Conservation (phyloP, 1,140 invertebrate species). For the Pinna nobilis region DNA sequence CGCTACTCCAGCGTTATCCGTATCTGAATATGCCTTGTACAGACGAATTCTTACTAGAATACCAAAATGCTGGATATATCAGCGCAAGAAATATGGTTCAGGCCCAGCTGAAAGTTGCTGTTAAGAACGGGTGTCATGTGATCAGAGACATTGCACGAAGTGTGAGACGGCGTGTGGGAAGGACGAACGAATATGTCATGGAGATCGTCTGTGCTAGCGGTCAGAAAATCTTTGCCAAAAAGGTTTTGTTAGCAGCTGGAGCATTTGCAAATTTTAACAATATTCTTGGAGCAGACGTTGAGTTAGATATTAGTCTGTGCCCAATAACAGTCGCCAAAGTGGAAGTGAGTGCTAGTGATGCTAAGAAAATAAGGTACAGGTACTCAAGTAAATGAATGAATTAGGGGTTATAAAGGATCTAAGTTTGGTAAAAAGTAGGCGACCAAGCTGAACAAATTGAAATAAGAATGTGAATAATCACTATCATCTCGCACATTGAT, state of each 20-base stretch:
- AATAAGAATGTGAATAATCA: too few relatives aligned
- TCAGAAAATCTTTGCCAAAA: slow-evolving; percentile 12
- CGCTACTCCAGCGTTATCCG: slow-evolving; percentile 17
- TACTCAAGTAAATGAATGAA: not conserved
- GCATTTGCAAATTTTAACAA: slow-evolving; percentile 41
- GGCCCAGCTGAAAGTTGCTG: slow-evolving; percentile 33
- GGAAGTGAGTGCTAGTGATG: not conserved
- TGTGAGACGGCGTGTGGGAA: not conserved
- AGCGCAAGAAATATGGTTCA: slow-evolving; percentile 29
- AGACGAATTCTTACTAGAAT: slow-evolving; percentile 11
- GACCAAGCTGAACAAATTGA: too few relatives aligned
- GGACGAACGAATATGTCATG: slow-evolving; percentile 19
- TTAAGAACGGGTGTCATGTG: slow-evolving; percentile 37
- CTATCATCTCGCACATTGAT: too few relatives aligned
- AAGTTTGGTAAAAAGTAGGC: too few relatives aligned
- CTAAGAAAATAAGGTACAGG: not conserved
- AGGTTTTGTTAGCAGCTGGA: slow-evolving; percentile 47
- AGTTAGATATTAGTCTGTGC: slow-evolving; percentile 2
- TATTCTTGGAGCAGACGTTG: slow-evolving; percentile 1
- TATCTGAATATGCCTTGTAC: slow-evolving; percentile 25
- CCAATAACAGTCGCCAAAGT: slow-evolving; percentile 22
- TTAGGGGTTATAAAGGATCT: too few relatives aligned
- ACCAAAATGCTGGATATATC: slow-evolving; percentile 35
- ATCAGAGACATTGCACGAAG: slow-evolving; percentile 27
- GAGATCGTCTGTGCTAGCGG: slow-evolving; percentile 39